These are phyloP conservation scores for Arenaria interpres DNA, from an alignment of 2,113 vertebrate genomes.

Conservation along the genomic window DNA sequence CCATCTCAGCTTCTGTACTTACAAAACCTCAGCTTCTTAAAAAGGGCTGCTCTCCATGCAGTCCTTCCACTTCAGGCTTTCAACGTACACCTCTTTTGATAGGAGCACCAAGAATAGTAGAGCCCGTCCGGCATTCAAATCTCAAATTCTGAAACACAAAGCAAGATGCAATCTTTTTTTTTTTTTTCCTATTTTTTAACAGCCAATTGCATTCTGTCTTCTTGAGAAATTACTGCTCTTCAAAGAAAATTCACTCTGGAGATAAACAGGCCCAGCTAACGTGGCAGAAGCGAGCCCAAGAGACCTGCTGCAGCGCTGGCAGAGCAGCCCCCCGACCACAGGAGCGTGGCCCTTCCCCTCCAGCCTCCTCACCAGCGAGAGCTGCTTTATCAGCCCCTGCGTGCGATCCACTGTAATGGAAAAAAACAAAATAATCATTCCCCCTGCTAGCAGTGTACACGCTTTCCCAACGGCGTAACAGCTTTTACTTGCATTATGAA, in stretches of 20 bases:
- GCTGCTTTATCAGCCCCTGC: background rate
- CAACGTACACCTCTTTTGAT: background rate
- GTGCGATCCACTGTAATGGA: background rate
- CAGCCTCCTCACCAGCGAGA: background rate
- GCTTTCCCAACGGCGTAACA: background rate
- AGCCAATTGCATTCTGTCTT: background rate
- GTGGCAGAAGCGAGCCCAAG: background rate
- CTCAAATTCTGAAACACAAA: constrained; percentile 9
- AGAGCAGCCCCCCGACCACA: background rate
- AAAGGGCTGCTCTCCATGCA: constrained; percentile 30
- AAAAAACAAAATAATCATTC: background rate
- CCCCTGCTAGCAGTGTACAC: background rate
- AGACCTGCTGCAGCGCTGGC: background rate
- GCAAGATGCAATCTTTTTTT: background rate
- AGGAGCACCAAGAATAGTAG: background rate
- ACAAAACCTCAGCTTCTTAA: constrained; percentile 34
- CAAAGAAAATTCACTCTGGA: background rate
- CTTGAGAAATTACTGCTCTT: background rate
- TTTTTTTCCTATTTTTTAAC: background rate
- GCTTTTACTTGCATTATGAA: constrained; percentile 40
- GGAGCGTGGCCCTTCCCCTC: background rate
- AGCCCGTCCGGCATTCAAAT: constrained; percentile 37
- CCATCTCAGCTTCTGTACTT: constrained; percentile 34
- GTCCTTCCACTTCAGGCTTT: constrained; percentile 9
- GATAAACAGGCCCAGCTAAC: background rate